These are phyloP conservation scores for Aphelenchoides fujianensis DNA, from an alignment of 1,140 invertebrate genomes.

Conservation along the genomic window DNA sequence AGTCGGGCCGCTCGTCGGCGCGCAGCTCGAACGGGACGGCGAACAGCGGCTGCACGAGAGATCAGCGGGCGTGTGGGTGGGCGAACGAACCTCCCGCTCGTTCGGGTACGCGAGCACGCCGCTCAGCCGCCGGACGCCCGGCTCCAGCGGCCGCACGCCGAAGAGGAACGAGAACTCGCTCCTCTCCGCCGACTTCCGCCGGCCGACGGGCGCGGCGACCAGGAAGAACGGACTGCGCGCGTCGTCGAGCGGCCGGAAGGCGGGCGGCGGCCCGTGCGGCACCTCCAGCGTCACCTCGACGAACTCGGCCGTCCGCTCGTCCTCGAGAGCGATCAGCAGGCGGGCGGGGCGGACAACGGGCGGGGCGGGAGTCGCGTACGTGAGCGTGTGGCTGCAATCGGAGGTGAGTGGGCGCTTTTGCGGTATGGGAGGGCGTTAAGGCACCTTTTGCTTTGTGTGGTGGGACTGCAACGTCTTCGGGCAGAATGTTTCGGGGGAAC, in stretches of 20 bases:
- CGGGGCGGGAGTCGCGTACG: neutral
- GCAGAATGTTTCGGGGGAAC: too few species aligned
- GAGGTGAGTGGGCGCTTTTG: neutral
- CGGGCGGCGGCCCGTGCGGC: neutral
- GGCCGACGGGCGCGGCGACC: neutral
- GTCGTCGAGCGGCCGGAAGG: neutral
- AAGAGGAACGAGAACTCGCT: neutral
- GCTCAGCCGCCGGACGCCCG: neutral
- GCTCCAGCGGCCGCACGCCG: neutral
- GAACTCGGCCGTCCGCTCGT: neutral
- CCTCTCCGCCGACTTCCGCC: neutral
- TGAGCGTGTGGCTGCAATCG: neutral
- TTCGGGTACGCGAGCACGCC: constrained; percentile 5
- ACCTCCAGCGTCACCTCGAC: constrained; percentile 12
- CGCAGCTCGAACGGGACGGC: neutral
- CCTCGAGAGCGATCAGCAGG: neutral
- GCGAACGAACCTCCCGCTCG: neutral
- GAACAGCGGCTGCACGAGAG: neutral
- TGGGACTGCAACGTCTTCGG: too few species aligned
- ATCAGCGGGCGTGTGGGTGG: neutral
- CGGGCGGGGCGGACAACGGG: neutral
- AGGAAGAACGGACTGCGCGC: constrained; percentile 17
- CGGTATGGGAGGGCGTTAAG: neutral
- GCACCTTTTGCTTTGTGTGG: too few species aligned
- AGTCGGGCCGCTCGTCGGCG: neutral